Conservation (phyloP, 2,797 vertebrate genomes). For the Halcyon badia region DNA sequence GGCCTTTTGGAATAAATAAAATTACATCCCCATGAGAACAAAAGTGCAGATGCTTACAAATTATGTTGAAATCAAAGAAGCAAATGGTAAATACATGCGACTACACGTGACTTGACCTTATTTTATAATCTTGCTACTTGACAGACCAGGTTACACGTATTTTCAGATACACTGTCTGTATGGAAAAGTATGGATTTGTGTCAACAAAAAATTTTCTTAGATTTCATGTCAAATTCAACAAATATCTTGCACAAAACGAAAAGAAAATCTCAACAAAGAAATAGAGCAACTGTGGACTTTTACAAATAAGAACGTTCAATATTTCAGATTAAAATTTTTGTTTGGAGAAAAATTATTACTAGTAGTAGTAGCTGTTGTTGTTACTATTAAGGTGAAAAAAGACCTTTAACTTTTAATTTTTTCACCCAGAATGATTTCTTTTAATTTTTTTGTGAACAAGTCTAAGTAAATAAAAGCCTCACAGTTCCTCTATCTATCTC, state of each 20-base stretch:
- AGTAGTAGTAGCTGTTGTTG: background rate
- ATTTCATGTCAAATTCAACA: background rate
- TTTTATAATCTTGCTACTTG: background rate
- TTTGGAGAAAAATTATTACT: background rate
- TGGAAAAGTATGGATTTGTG: background rate
- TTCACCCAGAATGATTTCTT: background rate
- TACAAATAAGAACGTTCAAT: background rate
- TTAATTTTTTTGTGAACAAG: background rate
- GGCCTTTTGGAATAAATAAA: background rate
- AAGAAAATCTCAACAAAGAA: background rate
- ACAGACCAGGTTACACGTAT: background rate
- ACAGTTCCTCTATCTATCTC: background rate
- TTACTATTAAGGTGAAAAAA: background rate
- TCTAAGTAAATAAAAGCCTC: background rate
- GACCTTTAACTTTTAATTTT: background rate
- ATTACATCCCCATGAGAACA: background rate
- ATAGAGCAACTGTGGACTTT: background rate
- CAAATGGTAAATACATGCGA: rapidly evolving
- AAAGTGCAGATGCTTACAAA: background rate
- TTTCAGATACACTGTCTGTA: background rate
- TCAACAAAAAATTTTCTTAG: background rate
- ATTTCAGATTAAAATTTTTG: background rate
- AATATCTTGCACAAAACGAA: background rate
- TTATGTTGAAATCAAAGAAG: background rate
- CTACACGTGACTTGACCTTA: background rate